Base-by-base conservation (phyloP, 2,888 invertebrate species). In the Limnephilus auricula region DNA sequence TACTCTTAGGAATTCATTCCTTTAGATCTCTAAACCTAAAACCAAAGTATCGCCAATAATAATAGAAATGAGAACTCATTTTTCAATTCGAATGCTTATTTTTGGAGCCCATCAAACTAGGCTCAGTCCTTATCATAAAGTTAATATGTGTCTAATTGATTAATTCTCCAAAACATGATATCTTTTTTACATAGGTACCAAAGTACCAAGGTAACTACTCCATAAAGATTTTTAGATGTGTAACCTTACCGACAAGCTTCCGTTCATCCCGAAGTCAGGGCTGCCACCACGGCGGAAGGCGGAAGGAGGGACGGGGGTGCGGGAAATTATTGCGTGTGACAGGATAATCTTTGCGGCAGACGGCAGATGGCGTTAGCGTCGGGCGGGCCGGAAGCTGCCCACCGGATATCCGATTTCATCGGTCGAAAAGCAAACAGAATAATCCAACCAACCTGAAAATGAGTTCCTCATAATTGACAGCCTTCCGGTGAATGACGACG, bases 371-470 rank as follows among this genome's bases (percentile, higher is more conserved):
- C 45, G n/a, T 15, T 80, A 32, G 80, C n/a, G 32, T 25, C 40
- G 85, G 85, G 18, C 37, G 37, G 25, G 84, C 34, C 84, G 84
- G 84, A 84, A 84, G n/a, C 84, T 84, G 84, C 85, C 85, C 85
- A 40, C 85, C 37, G 85, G 85, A 85, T 85, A 85, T 85, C 85
- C 85, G 85, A 85, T 85, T 85, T 40, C 85, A 40, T 30, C 85
- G 37, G 45, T 30, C 45, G 40, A 85, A 85, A 85, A 85, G 30
- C 40, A 45, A 34, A 40, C 25, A 65, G 65, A 65, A 65, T 65
- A 65, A 65, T 65, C 65, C n/a, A 9, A 65, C 65, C 25, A n/a
- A 65, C 9, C 82, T 34, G 82, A 37, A 82, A 34, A 82, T 34
- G 18, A 9, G 34, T 34, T 82, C 34, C 82, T 82, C 34, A 34